Evolutionary conservation across 1,140 invertebrate genomes (phyloP).

Genomic region (Dreissena polymorpha): DNA sequence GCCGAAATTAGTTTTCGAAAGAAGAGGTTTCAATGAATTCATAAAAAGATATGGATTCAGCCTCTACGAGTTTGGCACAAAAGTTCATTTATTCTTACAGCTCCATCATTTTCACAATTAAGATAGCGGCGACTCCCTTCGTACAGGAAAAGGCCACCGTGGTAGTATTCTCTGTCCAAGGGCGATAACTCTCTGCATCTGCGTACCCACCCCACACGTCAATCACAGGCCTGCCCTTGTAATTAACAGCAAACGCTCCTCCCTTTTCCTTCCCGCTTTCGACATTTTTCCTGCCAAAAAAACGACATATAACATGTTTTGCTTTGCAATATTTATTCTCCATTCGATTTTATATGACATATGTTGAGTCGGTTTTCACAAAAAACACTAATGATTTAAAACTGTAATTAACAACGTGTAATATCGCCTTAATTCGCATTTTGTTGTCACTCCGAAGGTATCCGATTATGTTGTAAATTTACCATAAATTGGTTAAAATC

Average conservation of each 20-base stretch:
- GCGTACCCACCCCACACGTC: conserved; percentile 78
- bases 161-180: conserved; percentile 63
- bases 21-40: background rate
- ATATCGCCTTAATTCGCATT: too few species aligned
- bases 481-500: too few species aligned
- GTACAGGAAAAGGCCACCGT: conserved; percentile 59
- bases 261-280: conserved; percentile 55
- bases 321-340: too few species aligned
- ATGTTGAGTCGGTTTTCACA: too few species aligned
- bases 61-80: background rate
- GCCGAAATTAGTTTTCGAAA: background rate
- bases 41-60: background rate
- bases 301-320: background rate
- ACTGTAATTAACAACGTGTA: too few species aligned
- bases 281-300: conserved; percentile 55
- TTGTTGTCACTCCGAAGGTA: too few species aligned
- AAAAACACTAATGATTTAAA: too few species aligned
- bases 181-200: conserved; percentile 62
- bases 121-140: conserved; percentile 76
- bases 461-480: too few species aligned
- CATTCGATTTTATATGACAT: too few species aligned
- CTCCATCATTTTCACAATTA: conserved; percentile 77
- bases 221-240: conserved; percentile 64
- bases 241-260: conserved; percentile 56
- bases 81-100: conserved; percentile 48